Conservation (phyloP, 2,113 vertebrate species). For the Climacteris rufus region DNA sequence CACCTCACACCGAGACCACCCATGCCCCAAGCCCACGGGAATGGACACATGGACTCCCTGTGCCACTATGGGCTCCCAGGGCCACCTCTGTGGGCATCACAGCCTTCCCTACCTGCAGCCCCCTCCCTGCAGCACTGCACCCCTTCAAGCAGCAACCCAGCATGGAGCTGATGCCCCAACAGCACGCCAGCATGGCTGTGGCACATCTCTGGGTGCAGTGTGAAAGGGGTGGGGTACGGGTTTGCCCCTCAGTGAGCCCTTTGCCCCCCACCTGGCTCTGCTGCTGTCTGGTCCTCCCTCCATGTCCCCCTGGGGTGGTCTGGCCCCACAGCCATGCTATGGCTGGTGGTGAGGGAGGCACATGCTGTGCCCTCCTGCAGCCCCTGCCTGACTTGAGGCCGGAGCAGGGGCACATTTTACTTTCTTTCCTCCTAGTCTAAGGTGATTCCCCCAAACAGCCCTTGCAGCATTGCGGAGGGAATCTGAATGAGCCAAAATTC, state of each 20-base stretch:
- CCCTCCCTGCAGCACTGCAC: background rate
- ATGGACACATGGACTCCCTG: rapidly evolving
- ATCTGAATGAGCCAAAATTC: background rate
- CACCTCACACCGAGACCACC: rapidly evolving
- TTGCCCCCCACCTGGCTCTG: rapidly evolving
- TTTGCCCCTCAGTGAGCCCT: rapidly evolving
- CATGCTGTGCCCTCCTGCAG: background rate
- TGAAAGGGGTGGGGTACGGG: rapidly evolving
- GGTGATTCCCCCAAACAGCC: background rate
- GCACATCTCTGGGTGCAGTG: rapidly evolving
- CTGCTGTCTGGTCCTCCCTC: background rate
- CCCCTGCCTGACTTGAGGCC: background rate
- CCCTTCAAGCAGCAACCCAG: background rate
- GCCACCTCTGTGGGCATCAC: rapidly evolving
- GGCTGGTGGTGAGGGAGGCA: background rate
- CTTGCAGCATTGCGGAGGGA: rapidly evolving
- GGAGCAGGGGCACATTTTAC: rapidly evolving
- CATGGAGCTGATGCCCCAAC: background rate
- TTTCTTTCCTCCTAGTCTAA: background rate
- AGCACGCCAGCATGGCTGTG: rapidly evolving
- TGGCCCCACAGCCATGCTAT: rapidly evolving
- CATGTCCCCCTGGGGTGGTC: background rate
- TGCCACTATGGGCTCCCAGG: background rate
- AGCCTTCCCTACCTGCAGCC: background rate
- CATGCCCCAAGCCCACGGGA: rapidly evolving